Percentiles rank a stretch among this genome's conserved stretches.
Conservation (phyloP, 1,140 invertebrate genomes). For the Branchinecta lynchi region DNA sequence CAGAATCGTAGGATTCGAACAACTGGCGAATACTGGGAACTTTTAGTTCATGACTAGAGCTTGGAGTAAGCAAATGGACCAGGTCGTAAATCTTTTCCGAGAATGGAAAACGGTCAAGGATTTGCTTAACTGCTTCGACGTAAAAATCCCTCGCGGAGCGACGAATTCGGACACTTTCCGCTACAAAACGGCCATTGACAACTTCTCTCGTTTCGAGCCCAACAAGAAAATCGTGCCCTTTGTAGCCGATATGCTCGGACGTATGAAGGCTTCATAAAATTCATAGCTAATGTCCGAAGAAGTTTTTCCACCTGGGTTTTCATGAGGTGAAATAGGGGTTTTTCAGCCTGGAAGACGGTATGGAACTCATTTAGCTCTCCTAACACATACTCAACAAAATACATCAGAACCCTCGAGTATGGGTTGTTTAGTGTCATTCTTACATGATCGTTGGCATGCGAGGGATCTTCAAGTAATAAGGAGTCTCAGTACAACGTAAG, state of each 20-base stretch:
- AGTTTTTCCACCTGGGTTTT: conserved; percentile 24
- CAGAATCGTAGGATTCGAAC: too few relatives aligned
- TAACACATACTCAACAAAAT: not conserved
- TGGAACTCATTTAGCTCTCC: conserved; percentile 27
- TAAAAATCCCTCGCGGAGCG: too few relatives aligned
- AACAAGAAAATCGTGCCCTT: not conserved
- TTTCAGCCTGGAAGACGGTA: conserved; percentile 28
- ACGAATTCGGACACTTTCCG: too few relatives aligned
- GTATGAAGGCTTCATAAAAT: conserved; percentile 23
- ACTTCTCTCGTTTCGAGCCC: not conserved
- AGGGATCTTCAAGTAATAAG: not conserved
- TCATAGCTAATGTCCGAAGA: conserved; percentile 20
- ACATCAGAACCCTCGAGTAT: not conserved
- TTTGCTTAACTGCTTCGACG: too few relatives aligned
- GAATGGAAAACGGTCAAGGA: too few relatives aligned
- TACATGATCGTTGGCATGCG: not conserved
- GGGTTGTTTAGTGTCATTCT: not conserved
- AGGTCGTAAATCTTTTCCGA: too few relatives aligned
- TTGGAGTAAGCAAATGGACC: too few relatives aligned
- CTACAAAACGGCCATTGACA: not conserved
- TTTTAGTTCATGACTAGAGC: too few relatives aligned
- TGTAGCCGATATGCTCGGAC: not conserved
- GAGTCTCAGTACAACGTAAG: not conserved
- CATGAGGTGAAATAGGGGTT: conserved; percentile 24
- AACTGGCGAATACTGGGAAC: too few relatives aligned